Evolutionary conservation across 2,888 invertebrate genomes (phyloP), one percentile per base, ranked within the genome.

Genomic region (Venusia cambrica): DNA sequence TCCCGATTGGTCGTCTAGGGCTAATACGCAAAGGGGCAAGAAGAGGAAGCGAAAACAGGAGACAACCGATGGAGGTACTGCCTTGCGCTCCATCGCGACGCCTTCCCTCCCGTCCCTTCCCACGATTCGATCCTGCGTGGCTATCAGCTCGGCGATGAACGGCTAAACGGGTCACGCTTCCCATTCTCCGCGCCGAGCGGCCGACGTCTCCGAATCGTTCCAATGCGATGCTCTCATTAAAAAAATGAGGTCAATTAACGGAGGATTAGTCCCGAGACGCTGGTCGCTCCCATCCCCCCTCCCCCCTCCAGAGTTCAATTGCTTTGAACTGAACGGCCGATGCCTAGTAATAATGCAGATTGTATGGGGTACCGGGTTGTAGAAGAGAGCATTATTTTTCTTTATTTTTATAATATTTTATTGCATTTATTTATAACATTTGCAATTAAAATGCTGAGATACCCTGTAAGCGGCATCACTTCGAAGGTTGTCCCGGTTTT

Each of bases 41-140:
- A 98, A 98, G 94, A 97, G 98, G 95, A 99, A 99, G 93, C 94
- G 96, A 93, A 96, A 96, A 93, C 95, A 95, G 94, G 96, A 96
- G 91, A 93, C 95, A 92, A 94, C 93, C 92, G 96, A 95, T 92
- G 96, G 94, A 95, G 96, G 96, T 95, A 94, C 92, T 90, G 90
- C 89, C 89, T 88, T 81, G 70, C 89, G 71, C 73, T 70, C 77
- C 73, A 71, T 71, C 78, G 76, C 66, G 62, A 56, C 29, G 24
- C 33, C 33, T 24, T 16, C 13, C 16, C 50, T 51, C 48, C 27
- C 41, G 42, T 32, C 19, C 27, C 42, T 46, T 38, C 35, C 32
- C 39, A 25, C 38, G 41, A 28, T 12, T 10, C 36, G n/a, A 32
- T 32, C 43, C 39, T 17, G 39, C 32, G 26, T 14, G 32, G n/a